These are phyloP conservation scores for Laspeyria flexula DNA, from an alignment of 2,888 invertebrate genomes.

Conservation along the genomic window DNA sequence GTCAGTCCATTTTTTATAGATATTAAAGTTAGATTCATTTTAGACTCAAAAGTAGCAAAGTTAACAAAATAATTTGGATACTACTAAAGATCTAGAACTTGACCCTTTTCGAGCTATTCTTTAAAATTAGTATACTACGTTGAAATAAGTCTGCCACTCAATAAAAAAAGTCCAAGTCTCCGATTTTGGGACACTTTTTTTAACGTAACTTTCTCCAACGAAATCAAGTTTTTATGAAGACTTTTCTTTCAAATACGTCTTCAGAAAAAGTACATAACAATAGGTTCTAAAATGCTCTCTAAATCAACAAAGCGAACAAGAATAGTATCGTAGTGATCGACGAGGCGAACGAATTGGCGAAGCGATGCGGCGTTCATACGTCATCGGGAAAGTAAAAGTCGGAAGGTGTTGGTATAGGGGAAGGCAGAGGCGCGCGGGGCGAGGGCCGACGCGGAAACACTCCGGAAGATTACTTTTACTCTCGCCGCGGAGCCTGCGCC, in stretches of 20 bases:
- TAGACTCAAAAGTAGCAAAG: too few species aligned
- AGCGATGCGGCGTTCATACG: conserved; percentile 33
- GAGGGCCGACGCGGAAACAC: conserved; percentile 63
- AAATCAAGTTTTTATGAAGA: conserved; percentile 2
- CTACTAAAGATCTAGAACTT: too few species aligned
- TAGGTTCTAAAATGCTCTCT: conserved; percentile 2
- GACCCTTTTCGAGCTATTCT: too few species aligned
- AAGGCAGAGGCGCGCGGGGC: conserved; percentile 20
- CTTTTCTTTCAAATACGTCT: neutral
- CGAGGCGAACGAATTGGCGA: conserved; percentile 14
- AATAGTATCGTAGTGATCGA: conserved; percentile 7
- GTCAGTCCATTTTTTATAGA: too few species aligned
- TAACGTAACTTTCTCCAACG: conserved; percentile 7
- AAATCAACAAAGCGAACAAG: conserved; percentile 6
- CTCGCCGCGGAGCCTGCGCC: conserved; percentile 55
- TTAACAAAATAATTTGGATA: too few species aligned
- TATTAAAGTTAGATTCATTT: too few species aligned
- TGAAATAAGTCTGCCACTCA: too few species aligned
- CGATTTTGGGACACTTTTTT: neutral
- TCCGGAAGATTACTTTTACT: conserved; percentile 80
- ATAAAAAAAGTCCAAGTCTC: too few species aligned
- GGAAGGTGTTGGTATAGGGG: conserved; percentile 54
- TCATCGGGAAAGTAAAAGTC: conserved; percentile 78
- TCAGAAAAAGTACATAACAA: neutral
- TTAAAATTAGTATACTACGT: too few species aligned